Percentiles rank a stretch among this genome's conserved stretches.
Evolutionary conservation across 2,888 invertebrate genomes (phyloP).

Genomic region (Aethes cnicana): DNA sequence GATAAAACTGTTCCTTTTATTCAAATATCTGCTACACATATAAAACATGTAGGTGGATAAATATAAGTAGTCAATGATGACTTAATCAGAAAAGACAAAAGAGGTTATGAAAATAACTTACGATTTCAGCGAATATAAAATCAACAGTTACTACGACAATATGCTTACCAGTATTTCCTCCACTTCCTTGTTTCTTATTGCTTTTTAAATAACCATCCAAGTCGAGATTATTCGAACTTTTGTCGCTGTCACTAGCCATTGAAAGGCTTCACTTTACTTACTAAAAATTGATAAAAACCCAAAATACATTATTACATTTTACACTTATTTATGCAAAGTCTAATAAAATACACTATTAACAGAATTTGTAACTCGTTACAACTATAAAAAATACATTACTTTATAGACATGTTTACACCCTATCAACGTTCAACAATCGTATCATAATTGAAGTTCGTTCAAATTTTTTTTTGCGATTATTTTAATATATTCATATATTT

Average conservation of each 20-base stretch:
- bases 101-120: conserved; percentile 23
- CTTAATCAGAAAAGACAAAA: conserved; percentile 22
- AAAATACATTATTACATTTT: conserved; percentile 19
- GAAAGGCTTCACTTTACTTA: conserved; percentile 51
- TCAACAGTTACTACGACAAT: conserved; percentile 7
- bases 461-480: conserved; percentile 33
- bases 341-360: not conserved
- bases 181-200: conserved; percentile 61
- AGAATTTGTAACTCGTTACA: conserved; percentile 39
- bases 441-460: conserved; percentile 40
- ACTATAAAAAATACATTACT: conserved; percentile 48
- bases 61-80: conserved; percentile 26
- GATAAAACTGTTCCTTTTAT: not conserved
- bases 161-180: conserved; percentile 62
- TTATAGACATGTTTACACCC: conserved; percentile 68
- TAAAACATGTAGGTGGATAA: conserved; percentile 26
- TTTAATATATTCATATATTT: not conserved
- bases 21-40: not conserved
- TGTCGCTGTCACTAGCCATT: conserved; percentile 81
- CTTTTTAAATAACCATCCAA: conserved; percentile 70
- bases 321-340: conserved; percentile 4
- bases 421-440: conserved; percentile 34
- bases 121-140: not conserved
- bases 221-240: conserved; percentile 74
- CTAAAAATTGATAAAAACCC: conserved; percentile 13